Base-by-base conservation (phyloP, 1,140 invertebrate species). In the Apis dorsata region DNA sequence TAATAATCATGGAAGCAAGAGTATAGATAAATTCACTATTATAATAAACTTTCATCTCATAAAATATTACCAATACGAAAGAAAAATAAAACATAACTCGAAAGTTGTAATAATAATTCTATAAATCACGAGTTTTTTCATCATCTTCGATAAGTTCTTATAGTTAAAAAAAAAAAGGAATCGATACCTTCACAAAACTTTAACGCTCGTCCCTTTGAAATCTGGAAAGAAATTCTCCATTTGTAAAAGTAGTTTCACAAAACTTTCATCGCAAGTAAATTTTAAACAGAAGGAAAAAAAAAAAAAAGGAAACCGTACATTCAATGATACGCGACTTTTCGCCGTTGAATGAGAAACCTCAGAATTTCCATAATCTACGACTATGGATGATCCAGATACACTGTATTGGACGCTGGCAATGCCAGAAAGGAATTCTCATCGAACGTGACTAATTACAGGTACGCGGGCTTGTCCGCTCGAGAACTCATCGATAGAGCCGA, bases 331-430 rank as follows among this genome's bases (percentile, higher is more conserved):
- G 2, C 71, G 62, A 74, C 19, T 76, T 59, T 75, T 68, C 55
- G 76, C 12, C 72, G 66, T 1, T 17, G 60, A 81, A 81, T n/a
- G 55, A 68, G 79, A 81, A 81, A 51, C 79, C 79, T 59, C 34
- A 76, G 49, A 44, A 68, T 81, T 53, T 55, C 72, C 72, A 57
- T 81, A 81, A 81, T 76, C 79, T 81, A 55, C 9, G 63, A 49
- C 55, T 28, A 13, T 28, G 55, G 63, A 60, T 34, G 79, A 76
- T 75, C 74, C 74, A 44, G 51, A 76, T 78, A 70, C 69, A 66
- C 44, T 28, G 24, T 53, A 78, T 63, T 34, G 66, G 44, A 24
- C 28, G 74, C 55, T 78, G 80, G 49, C 73, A 69, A 77, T 51
- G 53, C 62, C 79, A 81, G 71, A 24, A 71, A 21, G 12, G n/a